Conservation (phyloP, 2,797 vertebrate species). For the Micromesistius poutassou region DNA sequence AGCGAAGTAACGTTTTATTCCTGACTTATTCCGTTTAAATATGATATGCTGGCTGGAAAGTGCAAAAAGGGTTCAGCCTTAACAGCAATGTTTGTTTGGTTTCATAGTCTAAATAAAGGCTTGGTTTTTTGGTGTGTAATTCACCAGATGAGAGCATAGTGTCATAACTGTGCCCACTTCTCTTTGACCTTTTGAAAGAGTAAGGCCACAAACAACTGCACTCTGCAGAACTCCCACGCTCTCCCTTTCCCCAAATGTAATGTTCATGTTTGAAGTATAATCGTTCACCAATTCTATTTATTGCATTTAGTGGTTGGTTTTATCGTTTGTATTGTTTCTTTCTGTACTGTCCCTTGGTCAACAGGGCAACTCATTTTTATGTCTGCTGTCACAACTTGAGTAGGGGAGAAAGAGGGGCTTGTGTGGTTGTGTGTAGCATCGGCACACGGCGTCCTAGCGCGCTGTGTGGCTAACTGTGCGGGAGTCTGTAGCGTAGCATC, state of each 20-base stretch:
- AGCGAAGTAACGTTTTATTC: no score
- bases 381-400: slow-evolving; percentile 76
- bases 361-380: slow-evolving; percentile 88
- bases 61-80: no score
- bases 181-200: not conserved
- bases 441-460: not conserved
- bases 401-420: slow-evolving; percentile 23
- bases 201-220: slow-evolving; percentile 64
- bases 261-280: no score
- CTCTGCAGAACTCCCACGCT: slow-evolving; percentile 59
- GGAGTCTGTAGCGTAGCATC: no score
- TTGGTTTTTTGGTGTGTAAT: no score
- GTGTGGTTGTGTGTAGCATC: slow-evolving; percentile 10
- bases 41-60: no score
- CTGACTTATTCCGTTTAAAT: no score
- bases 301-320: slow-evolving; percentile 11
- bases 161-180: not conserved
- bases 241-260: not conserved
- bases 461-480: no score
- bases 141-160: not conserved
- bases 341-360: slow-evolving; percentile 70
- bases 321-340: slow-evolving; percentile 23
- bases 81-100: no score
- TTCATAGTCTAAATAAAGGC: no score
- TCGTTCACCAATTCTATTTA: not conserved